Percentiles rank a stretch among this genome's conserved stretches.
These are phyloP conservation scores for Labeo calbasu DNA, from an alignment of 2,797 vertebrate genomes.

Conservation along the genomic window DNA sequence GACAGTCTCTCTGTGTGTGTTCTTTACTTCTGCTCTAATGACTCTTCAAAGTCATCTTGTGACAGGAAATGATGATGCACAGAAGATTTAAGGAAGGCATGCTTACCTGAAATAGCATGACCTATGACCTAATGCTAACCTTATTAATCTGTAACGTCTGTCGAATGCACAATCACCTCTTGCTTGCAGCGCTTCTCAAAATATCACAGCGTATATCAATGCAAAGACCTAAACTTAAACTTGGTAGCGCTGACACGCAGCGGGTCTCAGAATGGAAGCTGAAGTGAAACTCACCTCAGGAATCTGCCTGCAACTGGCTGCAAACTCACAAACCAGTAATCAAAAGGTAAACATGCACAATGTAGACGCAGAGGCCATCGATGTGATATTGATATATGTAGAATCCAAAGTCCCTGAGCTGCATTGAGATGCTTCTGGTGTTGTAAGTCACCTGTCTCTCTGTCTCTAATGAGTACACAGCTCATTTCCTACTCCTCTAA, in stretches of 20 bases:
- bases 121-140: constrained; percentile 19
- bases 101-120: constrained; percentile 7
- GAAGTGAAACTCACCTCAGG: constrained; percentile 23
- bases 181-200: constrained; percentile 11
- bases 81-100: not conserved
- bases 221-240: not conserved
- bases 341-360: not conserved
- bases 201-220: not conserved
- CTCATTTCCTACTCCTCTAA: constrained; percentile 47
- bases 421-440: not conserved
- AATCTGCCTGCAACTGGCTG: not conserved
- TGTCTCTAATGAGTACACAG: constrained; percentile 29
- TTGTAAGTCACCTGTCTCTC: constrained; percentile 11
- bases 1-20: constrained; percentile 23
- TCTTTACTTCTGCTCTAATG: constrained; percentile 23
- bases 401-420: not conserved
- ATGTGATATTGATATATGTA: not conserved
- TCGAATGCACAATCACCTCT: not conserved
- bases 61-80: constrained; percentile 31
- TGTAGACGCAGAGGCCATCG: not conserved
- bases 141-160: constrained; percentile 8
- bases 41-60: constrained; percentile 19
- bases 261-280: not conserved
- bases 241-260: not conserved
- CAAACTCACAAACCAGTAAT: not conserved